Conservation (phyloP, 2,113 vertebrate species). For the Gymnorhina tibicen region DNA sequence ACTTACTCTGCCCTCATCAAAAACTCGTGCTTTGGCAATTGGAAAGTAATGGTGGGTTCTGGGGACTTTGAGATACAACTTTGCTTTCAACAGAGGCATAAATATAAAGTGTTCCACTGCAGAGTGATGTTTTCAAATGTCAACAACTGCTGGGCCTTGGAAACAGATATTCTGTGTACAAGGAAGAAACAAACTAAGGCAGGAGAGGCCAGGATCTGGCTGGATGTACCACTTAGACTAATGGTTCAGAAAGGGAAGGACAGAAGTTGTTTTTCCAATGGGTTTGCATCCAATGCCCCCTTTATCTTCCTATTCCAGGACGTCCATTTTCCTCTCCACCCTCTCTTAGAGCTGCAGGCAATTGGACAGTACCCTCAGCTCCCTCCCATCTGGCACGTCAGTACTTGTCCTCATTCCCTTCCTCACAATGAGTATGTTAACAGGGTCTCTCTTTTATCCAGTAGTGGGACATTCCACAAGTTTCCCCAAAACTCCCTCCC, state of each 20-base stretch:
- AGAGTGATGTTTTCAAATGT: conserved; percentile 39
- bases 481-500: neutral
- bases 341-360: neutral
- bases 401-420: neutral
- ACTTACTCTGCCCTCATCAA: conserved; percentile 10
- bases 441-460: neutral
- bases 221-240: neutral
- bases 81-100: conserved; percentile 36
- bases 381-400: rapidly evolving
- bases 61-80: conserved; percentile 9
- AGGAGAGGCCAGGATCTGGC: neutral
- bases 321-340: neutral
- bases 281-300: neutral
- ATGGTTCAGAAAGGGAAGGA: neutral
- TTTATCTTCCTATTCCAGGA: neutral
- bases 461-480: neutral
- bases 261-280: neutral
- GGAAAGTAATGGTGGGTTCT: conserved; percentile 11
- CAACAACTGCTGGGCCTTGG: neutral
- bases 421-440: neutral
- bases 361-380: neutral
- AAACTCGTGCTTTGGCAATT: neutral
- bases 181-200: neutral
- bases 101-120: conserved; percentile 23
- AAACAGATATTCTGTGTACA: neutral